phyloP scores from a whole-genome alignment of 2,797 vertebrate species.

The Orestias chungarensis region DNA sequence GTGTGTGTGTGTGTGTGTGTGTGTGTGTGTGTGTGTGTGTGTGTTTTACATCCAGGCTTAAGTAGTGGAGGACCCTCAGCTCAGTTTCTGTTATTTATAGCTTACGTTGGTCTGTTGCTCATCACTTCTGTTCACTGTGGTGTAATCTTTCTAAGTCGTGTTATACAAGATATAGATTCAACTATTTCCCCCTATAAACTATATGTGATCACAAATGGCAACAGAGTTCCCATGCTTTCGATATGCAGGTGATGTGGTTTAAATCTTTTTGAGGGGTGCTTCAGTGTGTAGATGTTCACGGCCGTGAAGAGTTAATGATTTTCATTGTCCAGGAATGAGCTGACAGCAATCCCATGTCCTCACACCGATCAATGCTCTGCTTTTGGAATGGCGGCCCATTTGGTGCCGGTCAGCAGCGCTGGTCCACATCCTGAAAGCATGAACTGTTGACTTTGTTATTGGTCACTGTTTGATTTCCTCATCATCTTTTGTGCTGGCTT shows the following conservation, averaged over 20 bases:
- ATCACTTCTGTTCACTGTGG: neutral
- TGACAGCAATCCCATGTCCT: slow-evolving; percentile 11
- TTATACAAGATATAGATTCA: neutral
- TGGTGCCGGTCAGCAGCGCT: slow-evolving; percentile 78
- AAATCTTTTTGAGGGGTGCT: neutral
- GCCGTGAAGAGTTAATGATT: slow-evolving; percentile 38
- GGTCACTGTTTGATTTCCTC: neutral
- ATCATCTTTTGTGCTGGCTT: neutral
- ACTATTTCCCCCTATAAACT: neutral
- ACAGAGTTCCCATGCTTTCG: neutral
- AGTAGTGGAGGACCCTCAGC: neutral
- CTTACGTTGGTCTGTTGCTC: neutral
- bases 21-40: no score
- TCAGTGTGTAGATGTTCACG: slow-evolving; percentile 16
- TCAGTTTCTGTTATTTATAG: neutral
- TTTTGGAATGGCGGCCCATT: slow-evolving; percentile 67
- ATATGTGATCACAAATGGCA: neutral
- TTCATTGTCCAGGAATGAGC: slow-evolving; percentile 26
- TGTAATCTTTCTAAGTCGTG: neutral
- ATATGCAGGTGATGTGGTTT: neutral
- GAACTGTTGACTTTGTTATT: slow-evolving; percentile 1
- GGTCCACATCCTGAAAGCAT: neutral
- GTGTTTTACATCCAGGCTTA: neutral
- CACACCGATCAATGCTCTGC: slow-evolving; percentile 12
- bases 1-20: no score